Evolutionary conservation across 2,113 vertebrate species (phyloP).

Genomic region (Campylorhamphus procurvoides): DNA sequence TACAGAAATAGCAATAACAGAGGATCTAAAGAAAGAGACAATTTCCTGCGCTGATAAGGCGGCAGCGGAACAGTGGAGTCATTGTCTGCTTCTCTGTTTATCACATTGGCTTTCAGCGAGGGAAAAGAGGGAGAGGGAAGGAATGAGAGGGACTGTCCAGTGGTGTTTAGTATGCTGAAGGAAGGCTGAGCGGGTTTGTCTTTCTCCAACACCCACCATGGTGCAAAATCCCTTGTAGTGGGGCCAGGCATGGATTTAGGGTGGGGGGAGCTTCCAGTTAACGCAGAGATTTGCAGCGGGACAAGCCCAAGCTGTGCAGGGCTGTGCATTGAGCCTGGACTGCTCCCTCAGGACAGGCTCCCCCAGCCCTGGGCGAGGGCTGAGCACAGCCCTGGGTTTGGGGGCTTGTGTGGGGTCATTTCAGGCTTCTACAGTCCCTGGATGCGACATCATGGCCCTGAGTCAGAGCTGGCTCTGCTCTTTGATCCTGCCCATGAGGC

Average conservation of each 20-base stretch:
- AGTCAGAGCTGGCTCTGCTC: neutral
- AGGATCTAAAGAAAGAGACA: conserved; percentile 70
- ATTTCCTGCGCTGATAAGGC: conserved; percentile 67
- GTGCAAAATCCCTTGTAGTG: neutral
- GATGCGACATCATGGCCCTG: fast-evolving
- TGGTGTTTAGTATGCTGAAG: neutral
- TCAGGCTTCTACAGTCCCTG: neutral
- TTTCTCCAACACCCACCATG: fast-evolving
- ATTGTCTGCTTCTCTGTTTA: conserved; percentile 66
- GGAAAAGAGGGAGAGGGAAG: neutral
- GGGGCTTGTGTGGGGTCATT: neutral
- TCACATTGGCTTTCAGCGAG: conserved; percentile 4
- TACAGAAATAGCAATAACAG: conserved; percentile 68
- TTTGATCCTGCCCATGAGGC: neutral
- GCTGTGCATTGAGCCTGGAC: neutral
- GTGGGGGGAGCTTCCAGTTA: neutral
- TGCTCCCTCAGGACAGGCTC: fast-evolving
- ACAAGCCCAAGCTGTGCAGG: neutral
- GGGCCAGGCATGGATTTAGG: neutral
- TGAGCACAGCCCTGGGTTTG: neutral
- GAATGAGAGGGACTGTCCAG: neutral
- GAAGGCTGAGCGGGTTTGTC: neutral
- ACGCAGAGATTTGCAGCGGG: neutral
- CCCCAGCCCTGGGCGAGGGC: neutral
- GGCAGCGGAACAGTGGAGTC: conserved; percentile 31